phyloP scores from a whole-genome alignment of 2,797 vertebrate species.

The Spinibarbus caldwelli region DNA sequence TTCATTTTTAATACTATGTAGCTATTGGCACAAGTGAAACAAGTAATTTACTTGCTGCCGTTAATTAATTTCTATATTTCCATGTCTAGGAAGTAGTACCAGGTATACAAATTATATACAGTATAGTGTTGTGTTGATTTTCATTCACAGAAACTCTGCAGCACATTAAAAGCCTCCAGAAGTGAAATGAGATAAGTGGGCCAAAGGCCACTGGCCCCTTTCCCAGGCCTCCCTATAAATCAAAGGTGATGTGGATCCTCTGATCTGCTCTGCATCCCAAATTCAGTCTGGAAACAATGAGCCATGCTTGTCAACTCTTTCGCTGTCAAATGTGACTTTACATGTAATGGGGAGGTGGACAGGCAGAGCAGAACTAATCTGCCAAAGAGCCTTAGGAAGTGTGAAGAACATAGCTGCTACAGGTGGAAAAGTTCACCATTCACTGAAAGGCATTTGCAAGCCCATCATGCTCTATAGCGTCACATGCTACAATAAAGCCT shows the following conservation, averaged over 20 bases:
- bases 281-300: conserved; percentile 58
- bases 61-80: neutral
- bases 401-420: conserved; percentile 52
- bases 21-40: neutral
- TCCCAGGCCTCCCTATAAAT: conserved; percentile 28
- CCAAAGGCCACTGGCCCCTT: conserved; percentile 49
- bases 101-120: neutral
- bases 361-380: conserved; percentile 66
- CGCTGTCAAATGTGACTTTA: conserved; percentile 40
- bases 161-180: neutral
- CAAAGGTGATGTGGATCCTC: conserved; percentile 42
- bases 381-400: conserved; percentile 52
- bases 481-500: neutral
- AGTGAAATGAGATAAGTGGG: conserved; percentile 45
- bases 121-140: neutral
- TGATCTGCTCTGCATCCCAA: conserved; percentile 35
- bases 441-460: neutral
- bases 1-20: neutral
- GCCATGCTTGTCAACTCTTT: conserved; percentile 54
- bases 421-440: neutral
- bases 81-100: neutral
- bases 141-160: conserved; percentile 15
- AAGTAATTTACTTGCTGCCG: neutral
- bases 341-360: conserved; percentile 44
- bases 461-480: neutral